A percentile compares a stretch with the other conserved stretches of the same genome.
These are phyloP conservation scores for Pundamilia nyererei DNA, from an alignment of 2,113 vertebrate genomes.

Conservation along the genomic window DNA sequence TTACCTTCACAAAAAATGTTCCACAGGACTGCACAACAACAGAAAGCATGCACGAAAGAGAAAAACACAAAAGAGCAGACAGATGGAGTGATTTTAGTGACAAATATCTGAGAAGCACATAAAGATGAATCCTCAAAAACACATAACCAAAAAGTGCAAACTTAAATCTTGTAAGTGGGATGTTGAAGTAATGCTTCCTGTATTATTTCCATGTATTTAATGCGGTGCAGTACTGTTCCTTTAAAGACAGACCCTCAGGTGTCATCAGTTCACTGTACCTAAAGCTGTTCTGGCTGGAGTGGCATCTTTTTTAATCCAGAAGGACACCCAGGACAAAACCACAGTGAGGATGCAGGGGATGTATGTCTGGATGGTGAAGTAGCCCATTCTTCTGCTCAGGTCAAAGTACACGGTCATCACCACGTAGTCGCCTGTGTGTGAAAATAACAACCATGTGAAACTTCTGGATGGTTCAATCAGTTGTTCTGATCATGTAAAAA, in stretches of 20 bases:
- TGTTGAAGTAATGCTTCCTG: background rate
- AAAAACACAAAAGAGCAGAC: slow-evolving; percentile 31
- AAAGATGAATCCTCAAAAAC: background rate
- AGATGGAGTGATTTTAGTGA: slow-evolving; percentile 17
- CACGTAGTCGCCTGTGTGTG: slow-evolving; percentile 84
- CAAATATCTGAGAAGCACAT: background rate
- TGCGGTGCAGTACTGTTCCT: background rate
- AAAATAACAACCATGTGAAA: background rate
- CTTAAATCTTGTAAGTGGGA: background rate
- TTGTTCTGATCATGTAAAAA: background rate
- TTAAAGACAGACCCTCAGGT: background rate
- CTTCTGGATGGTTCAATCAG: background rate
- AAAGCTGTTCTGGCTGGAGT: slow-evolving; percentile 93
- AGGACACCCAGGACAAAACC: slow-evolving; percentile 96
- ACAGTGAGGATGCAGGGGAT: slow-evolving; percentile 96
- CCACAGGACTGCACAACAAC: slow-evolving; percentile 62
- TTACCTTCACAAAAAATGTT: slow-evolving; percentile 65
- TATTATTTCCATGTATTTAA: background rate
- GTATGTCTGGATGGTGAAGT: slow-evolving; percentile 98
- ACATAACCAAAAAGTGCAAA: background rate
- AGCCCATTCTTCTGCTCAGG: slow-evolving; percentile 92
- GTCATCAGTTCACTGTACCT: slow-evolving; percentile 61
- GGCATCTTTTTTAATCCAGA: slow-evolving; percentile 98
- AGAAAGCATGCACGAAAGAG: slow-evolving; percentile 39
- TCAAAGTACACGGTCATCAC: slow-evolving; percentile 97